Percentiles rank a stretch among this genome's conserved stretches.
phyloP scores from a whole-genome alignment of 1,140 invertebrate genomes.

The Euborellia annulipes region DNA sequence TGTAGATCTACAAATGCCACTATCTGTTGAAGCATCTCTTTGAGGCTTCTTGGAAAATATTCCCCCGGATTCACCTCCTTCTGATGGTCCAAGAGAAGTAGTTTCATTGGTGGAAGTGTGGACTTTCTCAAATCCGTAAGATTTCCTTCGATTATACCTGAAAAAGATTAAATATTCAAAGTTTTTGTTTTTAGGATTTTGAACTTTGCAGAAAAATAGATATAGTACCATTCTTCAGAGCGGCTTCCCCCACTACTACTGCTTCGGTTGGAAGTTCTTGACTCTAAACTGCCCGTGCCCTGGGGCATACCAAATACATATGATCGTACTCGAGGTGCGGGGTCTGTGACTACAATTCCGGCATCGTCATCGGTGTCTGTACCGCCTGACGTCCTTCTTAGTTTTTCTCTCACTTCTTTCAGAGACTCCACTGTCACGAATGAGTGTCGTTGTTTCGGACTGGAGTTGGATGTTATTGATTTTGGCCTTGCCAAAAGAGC shows the following conservation, averaged over 20 bases:
- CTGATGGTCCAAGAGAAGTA: conserved; percentile 6
- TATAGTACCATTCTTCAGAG: conserved; percentile 41
- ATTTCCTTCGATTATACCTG: conserved; percentile 38
- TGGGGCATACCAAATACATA: conserved; percentile 29
- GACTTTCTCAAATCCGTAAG: conserved; percentile 56
- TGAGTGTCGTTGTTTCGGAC: conserved; percentile 19
- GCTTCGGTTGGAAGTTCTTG: conserved; percentile 26
- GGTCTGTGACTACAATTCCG: conserved; percentile 14
- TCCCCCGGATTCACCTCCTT: conserved; percentile 13
- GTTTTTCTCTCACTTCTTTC: conserved; percentile 35
- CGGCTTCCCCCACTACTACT: conserved; percentile 26
- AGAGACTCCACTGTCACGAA: conserved; percentile 40
- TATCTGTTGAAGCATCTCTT: conserved; percentile 51
- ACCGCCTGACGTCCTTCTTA: conserved; percentile 31
- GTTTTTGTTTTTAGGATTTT: too few species aligned
- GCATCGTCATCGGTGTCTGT: too few species aligned
- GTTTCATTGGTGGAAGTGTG: conserved; percentile 23
- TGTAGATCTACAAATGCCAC: conserved; percentile 49
- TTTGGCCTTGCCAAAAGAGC: too few species aligned
- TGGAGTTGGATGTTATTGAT: too few species aligned
- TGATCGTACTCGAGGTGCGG: conserved; percentile 21
- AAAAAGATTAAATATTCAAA: too few species aligned
- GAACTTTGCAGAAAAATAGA: too few species aligned
- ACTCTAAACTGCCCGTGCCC: conserved; percentile 38
- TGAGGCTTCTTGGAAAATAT: conserved; percentile 26